A percentile compares a stretch with the other conserved stretches of the same genome.
These are phyloP conservation scores for Eurystomus gularis DNA, from an alignment of 2,113 vertebrate species.

Conservation along the genomic window DNA sequence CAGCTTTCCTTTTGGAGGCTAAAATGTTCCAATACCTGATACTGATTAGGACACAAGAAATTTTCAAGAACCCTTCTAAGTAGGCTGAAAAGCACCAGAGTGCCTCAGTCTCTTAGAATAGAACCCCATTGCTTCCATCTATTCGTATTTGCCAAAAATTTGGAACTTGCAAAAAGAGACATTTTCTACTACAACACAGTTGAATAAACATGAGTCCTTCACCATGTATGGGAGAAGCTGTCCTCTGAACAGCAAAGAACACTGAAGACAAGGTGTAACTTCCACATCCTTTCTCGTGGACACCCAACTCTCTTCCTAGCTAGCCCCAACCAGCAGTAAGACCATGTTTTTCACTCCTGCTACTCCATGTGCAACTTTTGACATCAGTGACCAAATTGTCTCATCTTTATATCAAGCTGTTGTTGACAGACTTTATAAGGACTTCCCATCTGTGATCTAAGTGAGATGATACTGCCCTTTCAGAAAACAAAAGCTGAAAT, in stretches of 20 bases:
- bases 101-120: not conserved
- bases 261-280: not conserved
- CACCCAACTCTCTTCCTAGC: not conserved
- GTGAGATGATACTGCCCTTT: not conserved
- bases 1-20: not conserved
- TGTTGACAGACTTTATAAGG: not conserved
- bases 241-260: not conserved
- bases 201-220: not conserved
- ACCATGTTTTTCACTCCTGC: not conserved
- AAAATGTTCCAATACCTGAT: too few species aligned
- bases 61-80: not conserved
- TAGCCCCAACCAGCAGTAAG: not conserved
- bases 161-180: not conserved
- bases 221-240: accelerated
- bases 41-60: not conserved
- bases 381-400: not conserved
- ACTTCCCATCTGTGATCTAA: not conserved
- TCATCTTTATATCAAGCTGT: not conserved
- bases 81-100: not conserved
- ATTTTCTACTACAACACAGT: not conserved
- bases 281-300: not conserved
- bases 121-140: not conserved
- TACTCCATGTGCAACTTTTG: not conserved
- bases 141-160: not conserved
- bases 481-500: not conserved